Base-by-base conservation (phyloP, 2,113 vertebrate species). In the Mellivora capensis region DNA sequence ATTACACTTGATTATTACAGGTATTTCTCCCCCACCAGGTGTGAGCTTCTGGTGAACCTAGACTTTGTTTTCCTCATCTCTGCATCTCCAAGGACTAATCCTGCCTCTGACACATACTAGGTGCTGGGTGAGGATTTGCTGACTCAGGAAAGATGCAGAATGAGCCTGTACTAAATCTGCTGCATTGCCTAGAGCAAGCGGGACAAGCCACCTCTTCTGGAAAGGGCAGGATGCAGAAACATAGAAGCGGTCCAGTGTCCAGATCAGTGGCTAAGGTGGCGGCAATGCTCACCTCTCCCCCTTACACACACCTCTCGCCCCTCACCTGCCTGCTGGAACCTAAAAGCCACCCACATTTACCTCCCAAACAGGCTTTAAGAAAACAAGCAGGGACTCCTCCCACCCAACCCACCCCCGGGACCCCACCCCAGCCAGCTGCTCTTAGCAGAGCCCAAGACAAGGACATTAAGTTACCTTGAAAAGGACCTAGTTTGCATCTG, bases 91-190 rank as follows among this genome's bases (percentile, higher is more conserved):
- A 81, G 87, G 27, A 54, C 39, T 86, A 80, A 29, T 49, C 27
- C 59, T 18, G 59, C 61, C 84, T 76, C 88, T 61, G 69, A 52
- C 84, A 87, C 72, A 52, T 7, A 25, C 61, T 69, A 44, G 44
- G 88, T 44, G 37, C 62, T 87, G 4, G 1, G 21, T 10, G 42
- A 87, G 29, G 72, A 96, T 94, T 59, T 97, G 97, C 96, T 97
- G 96, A 98, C 87, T 97, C 90, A 88, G 59, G 77, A 84, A 54
- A 67, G 95, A 62, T 34, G 71, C 69, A 76, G 91, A 82, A 20
- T 1, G 54, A 11, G 2, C 17, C 62, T 64, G 5, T 25, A 27
- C 0, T 54, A 10, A 21, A 17, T 23, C 59, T 6, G 82, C 67
- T 34, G 12, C 39, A 83, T 21, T 52, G 39, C 12, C 44, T 57